Evolutionary conservation across 2,888 invertebrate genomes (phyloP).

Genomic region (Rhamphomyia laevipes): DNA sequence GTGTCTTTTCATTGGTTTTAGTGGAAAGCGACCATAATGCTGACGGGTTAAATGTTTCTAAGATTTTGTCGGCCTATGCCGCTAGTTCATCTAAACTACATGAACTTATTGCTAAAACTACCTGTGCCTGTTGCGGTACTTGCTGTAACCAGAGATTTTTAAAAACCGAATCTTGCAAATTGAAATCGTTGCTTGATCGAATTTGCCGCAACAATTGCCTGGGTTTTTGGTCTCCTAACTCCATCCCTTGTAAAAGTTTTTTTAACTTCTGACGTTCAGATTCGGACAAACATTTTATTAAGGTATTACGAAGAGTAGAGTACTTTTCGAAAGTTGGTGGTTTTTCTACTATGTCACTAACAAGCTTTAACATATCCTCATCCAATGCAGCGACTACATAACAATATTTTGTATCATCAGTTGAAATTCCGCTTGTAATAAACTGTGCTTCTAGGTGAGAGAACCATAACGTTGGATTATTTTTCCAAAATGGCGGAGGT

Average conservation of each 20-base stretch:
- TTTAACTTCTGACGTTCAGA: background rate
- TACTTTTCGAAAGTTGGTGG: background rate
- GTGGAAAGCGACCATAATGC: background rate
- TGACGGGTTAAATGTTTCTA: background rate
- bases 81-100: background rate
- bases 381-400: background rate
- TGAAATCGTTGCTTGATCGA: background rate
- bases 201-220: too few species aligned
- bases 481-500: background rate
- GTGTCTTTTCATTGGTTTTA: too few species aligned
- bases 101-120: too few species aligned
- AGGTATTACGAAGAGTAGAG: background rate
- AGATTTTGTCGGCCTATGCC: background rate
- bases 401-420: background rate
- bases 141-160: background rate
- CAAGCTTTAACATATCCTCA: background rate
- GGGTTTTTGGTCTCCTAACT: background rate
- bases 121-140: background rate
- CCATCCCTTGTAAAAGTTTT: background rate
- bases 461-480: background rate
- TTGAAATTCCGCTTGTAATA: background rate
- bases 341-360: background rate
- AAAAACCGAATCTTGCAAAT: background rate
- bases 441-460: background rate
- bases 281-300: background rate